Percentiles rank a stretch among this genome's conserved stretches.
Evolutionary conservation across 2,113 vertebrate species (phyloP).

Genomic region (Neofelis nebulosa): DNA sequence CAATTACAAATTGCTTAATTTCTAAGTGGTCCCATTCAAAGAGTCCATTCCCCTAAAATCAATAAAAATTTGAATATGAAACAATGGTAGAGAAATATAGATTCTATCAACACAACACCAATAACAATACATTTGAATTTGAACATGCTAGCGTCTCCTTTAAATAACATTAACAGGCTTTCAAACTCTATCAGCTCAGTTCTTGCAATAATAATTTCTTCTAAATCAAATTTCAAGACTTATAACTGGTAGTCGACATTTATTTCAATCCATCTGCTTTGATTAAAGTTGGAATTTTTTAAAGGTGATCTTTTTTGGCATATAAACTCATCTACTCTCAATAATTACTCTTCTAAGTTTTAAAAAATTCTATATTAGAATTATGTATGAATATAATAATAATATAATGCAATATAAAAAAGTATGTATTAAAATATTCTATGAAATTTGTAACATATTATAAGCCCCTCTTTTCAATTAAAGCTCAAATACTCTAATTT

Average conservation of each 20-base stretch:
- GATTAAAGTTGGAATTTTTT: slow-evolving; percentile 31
- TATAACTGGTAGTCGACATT: slow-evolving; percentile 16
- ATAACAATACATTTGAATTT: background rate
- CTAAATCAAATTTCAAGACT: slow-evolving; percentile 32
- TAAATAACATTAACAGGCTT: slow-evolving; percentile 12
- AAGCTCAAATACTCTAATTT: slow-evolving; percentile 32
- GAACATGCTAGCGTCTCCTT: slow-evolving; percentile 20
- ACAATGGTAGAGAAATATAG: slow-evolving; percentile 24
- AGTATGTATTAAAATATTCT: background rate
- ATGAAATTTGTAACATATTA: slow-evolving; percentile 33
- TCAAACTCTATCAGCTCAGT: background rate
- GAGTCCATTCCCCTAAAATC: background rate
- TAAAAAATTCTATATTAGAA: background rate
- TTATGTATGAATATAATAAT: background rate
- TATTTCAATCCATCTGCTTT: slow-evolving; percentile 21
- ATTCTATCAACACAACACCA: slow-evolving; percentile 8
- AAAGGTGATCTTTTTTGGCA: background rate
- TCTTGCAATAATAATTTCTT: slow-evolving; percentile 12
- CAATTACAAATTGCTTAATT: background rate
- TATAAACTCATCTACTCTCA: background rate
- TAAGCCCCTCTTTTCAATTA: slow-evolving; percentile 4
- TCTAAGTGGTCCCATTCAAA: background rate
- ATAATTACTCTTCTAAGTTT: background rate
- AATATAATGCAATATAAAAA: slow-evolving; percentile 13
- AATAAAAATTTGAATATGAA: slow-evolving; percentile 24